These are phyloP conservation scores for Epistrophe eligans DNA, from an alignment of 2,888 invertebrate genomes.

Conservation along the genomic window DNA sequence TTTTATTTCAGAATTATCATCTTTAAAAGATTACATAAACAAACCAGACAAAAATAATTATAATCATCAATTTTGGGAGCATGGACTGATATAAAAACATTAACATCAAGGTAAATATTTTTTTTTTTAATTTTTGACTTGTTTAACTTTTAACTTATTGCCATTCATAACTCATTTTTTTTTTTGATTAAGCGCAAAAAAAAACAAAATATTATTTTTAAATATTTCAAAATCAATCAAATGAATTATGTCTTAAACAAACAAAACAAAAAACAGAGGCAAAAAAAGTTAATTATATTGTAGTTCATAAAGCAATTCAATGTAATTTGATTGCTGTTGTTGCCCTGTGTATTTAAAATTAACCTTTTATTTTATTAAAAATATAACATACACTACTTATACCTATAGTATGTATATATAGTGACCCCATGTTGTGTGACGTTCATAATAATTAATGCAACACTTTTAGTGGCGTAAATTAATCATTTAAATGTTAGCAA, in stretches of 20 bases:
- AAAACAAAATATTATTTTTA: neutral
- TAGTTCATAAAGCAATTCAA: neutral
- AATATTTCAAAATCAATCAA: slow-evolving; percentile 14
- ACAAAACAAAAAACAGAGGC: neutral
- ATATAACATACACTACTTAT: neutral
- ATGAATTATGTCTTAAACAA: slow-evolving; percentile 35
- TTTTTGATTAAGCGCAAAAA: neutral
- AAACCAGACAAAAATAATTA: neutral
- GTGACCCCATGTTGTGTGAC: slow-evolving; percentile 12
- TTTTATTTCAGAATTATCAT: neutral
- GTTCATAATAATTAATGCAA: slow-evolving; percentile 52
- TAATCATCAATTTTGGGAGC: neutral
- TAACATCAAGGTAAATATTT: slow-evolving; percentile 11
- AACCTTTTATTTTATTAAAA: neutral
- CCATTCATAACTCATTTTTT: neutral
- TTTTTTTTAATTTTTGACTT: neutral
- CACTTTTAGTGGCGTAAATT: slow-evolving; percentile 47
- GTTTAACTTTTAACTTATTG: neutral
- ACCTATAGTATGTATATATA: neutral
- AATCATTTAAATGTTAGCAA: slow-evolving; percentile 45
- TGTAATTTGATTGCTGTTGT: neutral
- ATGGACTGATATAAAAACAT: slow-evolving; percentile 14
- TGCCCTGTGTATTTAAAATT: neutral
- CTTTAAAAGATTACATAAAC: neutral
- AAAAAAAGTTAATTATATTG: slow-evolving; percentile 16